Evolutionary conservation across 2,797 vertebrate species (phyloP), one percentile per base, ranked within the genome.

Genomic region (Brachyalestes nurse): DNA sequence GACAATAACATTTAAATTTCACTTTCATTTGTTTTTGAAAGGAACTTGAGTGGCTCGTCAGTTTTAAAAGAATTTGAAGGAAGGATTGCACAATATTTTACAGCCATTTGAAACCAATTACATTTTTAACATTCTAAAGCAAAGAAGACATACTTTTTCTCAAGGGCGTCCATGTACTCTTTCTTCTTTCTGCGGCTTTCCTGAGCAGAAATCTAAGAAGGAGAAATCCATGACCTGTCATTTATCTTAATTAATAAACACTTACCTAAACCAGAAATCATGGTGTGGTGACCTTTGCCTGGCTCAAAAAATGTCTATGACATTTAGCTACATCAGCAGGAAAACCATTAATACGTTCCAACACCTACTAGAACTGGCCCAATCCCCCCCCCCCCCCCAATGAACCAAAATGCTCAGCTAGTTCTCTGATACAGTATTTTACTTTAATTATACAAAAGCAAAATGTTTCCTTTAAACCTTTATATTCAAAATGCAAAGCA

Each of bases 111-210:
- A 45, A 42, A n/a, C 4, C 4, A 10, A 12, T 25, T n/a, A 45
- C 42, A 12, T 34, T 34, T 34, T 34, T 45, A 17, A 38, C 0
- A 8, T 21, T 42, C 5, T 4, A 64, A 1, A n/a, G 13, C 4
- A 34, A 23, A 57, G 14, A 28, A 34, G 19, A 77, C 83, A 13
- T 91, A 99, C 98, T 97, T 99, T 91, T 99, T 99, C 92, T 99
- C 98, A 88, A 99, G 88, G 65, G 96, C 95, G 83, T 99, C 98
- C 97, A 99, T 97, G 88, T 99, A 99, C 90, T 99, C 98, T 86
- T 99, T 99, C 94, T 99, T 99, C 95, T 99, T 99, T 81, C 97
- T 96, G 87, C 98, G 96, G 81, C 97, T 99, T 91, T 99, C 98
- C 85, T 99, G 98, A 82, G 98, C 98, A 81, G 98, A 99, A 89